Evolutionary conservation across 2,888 invertebrate species (phyloP).

Genomic region (Melolontha melolontha): DNA sequence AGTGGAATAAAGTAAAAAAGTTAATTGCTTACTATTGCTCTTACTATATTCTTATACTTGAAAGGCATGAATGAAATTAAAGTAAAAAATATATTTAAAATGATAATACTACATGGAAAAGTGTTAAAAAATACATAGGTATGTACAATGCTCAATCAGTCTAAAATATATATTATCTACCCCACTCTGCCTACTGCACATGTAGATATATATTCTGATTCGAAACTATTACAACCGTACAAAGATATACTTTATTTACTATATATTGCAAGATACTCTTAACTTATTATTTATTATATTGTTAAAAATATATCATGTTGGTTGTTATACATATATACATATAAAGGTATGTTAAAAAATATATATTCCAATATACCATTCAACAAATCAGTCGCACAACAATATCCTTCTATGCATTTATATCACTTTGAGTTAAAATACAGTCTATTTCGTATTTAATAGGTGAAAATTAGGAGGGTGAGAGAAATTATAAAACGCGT

Average conservation of each 20-base stretch:
- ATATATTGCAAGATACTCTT: too few species aligned
- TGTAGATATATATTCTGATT: constrained; percentile 2
- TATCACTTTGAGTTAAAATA: constrained; percentile 25
- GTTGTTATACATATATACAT: constrained; percentile 18
- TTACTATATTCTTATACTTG: background rate
- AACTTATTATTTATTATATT: too few species aligned
- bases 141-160: constrained; percentile 2
- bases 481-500: background rate
- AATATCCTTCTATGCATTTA: constrained; percentile 24
- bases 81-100: constrained; percentile 2
- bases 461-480: constrained; percentile 21
- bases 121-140: too few species aligned
- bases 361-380: constrained; percentile 28
- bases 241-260: too few species aligned
- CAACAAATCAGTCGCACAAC: constrained; percentile 16
- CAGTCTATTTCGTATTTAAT: constrained; percentile 23
- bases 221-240: too few species aligned
- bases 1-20: constrained; percentile 14
- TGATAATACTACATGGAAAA: background rate
- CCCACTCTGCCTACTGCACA: constrained; percentile 11
- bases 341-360: constrained; percentile 34
- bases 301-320: background rate
- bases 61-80: background rate
- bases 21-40: background rate
- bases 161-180: constrained; percentile 11